Evolutionary conservation across 2,113 vertebrate species (phyloP), one percentile per base, ranked within the genome.

Genomic region (Ctenodactylus gundi): DNA sequence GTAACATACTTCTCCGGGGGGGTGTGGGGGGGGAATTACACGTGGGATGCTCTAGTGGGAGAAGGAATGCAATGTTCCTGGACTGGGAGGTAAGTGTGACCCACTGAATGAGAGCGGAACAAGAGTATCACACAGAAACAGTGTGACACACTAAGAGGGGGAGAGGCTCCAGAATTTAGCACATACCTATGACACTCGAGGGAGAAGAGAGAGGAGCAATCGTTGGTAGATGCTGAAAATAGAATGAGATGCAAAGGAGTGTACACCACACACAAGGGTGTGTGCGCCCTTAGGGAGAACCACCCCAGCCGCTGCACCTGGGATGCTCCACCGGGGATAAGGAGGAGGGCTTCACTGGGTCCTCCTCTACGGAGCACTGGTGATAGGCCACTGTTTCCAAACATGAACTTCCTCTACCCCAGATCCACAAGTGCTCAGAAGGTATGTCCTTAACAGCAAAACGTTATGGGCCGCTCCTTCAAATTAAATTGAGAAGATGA

Each of bases 241-340:
- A 60, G 67, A 44, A 11, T n/a, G 44, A 53, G 9, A 12, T 31
- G 11, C 58, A 44, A 53, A 14, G 36, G 44, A 58, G 31, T 1
- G 0, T 12, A 7, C 34, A 15, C 23, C 25, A 2, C 25, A 34
- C 14, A 7, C 4, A 64, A 15, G 29, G n/a, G 64, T 18, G 1
- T 29, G 25, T 10, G 23, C 7, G 76, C 41, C 20, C n/a, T 5
- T 23, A 5, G 44, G 62, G 57, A 81, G 62, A 29, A 64, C 29
- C 51, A 2, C 27, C 44, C n/a, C 4, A 11, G 11, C 70, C 41
- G 15, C 31, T 27, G 2, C 6, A 46, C 58, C 75, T 53, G 49
- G 36, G 29, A 58, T 11, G 14, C 46, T 36, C 46, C 21, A 0
- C 44, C 29, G 7, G 44, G 23, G 39, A 41, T 27, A 23, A 73